Base-by-base conservation (phyloP, 2,888 invertebrate genomes). In the Drosophila aldrichi region DNA sequence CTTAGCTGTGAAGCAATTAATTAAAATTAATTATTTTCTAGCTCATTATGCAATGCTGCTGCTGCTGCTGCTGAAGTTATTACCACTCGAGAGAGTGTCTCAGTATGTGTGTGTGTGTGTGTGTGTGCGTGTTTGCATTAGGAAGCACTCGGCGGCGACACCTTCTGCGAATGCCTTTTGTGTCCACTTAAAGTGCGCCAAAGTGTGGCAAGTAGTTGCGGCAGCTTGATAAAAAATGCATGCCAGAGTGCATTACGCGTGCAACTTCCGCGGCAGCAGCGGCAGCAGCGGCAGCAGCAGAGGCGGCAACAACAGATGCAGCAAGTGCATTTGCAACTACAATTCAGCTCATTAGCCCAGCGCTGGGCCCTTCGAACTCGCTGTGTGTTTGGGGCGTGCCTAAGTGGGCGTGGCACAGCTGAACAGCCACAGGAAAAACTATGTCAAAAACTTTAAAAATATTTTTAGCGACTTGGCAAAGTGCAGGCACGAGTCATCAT, bases 381-480 rank as follows among this genome's bases (percentile, higher is more conserved):
- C 68, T 56, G 63, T 70, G 9, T 44, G 43, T 20, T 22, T 74
- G 74, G 66, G 78, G 70, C 86, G 88, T 87, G 86, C 79, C 81
- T 64, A 85, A 87, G 89, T 87, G 77, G 88, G 85, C 79, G 81
- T 79, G 82, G 65, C 64, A 20, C 51, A 74, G 77, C 70, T 74
- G 82, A 9, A 59, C 22, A 32, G 18, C 29, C 32, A 56, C 49
- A 63, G 51, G 51, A 34, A 71, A 77, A 87, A 89, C 88, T 87
- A 88, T 89, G 86, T 89, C 89, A 88, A 89, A 88, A 89, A 87
- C 88, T 87, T 89, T 89, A 80, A 86, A 89, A 88, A 88, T 85
- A 89, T 88, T 74, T 73, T 69, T 16, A n/a, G 52, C 54, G 32
- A n/a, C 55, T 38, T 48, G 29, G 40, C 49, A 49, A 49, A 49